These are phyloP conservation scores for Dysmachus trigonus DNA, from an alignment of 2,888 invertebrate genomes.

Conservation along the genomic window DNA sequence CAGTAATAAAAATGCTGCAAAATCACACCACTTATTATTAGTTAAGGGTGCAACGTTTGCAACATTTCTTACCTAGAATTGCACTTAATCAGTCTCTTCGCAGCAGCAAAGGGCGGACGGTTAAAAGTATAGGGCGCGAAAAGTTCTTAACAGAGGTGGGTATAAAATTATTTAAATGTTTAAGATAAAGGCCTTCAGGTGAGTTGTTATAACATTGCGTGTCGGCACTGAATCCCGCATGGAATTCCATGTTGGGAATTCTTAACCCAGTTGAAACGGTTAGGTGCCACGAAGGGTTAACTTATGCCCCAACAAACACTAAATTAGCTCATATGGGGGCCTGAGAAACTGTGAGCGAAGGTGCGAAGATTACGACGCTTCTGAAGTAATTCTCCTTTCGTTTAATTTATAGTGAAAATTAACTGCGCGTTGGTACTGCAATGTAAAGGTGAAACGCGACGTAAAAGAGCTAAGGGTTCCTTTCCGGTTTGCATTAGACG, in stretches of 20 bases:
- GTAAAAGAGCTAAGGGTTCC: conserved; percentile 34
- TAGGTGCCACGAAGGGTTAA: neutral
- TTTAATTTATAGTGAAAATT: conserved; percentile 30
- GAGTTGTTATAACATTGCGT: conserved; percentile 32
- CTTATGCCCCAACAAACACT: neutral
- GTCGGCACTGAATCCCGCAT: neutral
- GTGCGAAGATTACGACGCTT: conserved; percentile 38
- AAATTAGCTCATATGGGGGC: neutral
- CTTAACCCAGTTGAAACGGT: conserved; percentile 3
- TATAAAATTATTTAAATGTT: conserved; percentile 40
- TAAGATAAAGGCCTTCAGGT: conserved; percentile 10
- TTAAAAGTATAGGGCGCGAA: conserved; percentile 7
- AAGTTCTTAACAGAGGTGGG: conserved; percentile 9
- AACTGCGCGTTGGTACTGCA: neutral
- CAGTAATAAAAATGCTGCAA: conserved; percentile 4
- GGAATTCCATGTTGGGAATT: neutral
- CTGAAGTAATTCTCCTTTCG: conserved; percentile 12
- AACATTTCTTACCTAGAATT: neutral
- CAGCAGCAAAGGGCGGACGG: neutral
- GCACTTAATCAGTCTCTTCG: neutral
- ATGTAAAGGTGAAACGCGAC: neutral
- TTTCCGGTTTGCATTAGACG: conserved; percentile 37
- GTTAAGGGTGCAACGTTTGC: neutral
- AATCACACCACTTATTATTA: conserved; percentile 19
- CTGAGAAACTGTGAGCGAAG: neutral